A percentile compares a stretch with the other conserved stretches of the same genome.
phyloP scores from a whole-genome alignment of 2,113 vertebrate genomes.

The Poeciliopsis retropinna region DNA sequence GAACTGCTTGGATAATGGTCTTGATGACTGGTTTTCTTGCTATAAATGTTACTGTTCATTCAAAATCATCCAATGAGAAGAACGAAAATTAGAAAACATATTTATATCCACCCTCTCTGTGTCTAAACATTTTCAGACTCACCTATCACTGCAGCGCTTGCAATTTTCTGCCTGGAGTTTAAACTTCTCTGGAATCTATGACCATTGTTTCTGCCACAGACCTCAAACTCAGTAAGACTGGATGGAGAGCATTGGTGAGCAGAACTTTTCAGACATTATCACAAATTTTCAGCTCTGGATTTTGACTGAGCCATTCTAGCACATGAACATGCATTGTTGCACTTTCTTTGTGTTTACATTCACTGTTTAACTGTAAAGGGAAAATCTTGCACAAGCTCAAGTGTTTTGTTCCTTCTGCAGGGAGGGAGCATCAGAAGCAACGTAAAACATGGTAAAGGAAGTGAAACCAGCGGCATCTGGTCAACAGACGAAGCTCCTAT shows the following conservation, averaged over 20 bases:
- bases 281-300: not conserved
- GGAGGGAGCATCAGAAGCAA: too few species aligned
- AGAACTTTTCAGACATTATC: not conserved
- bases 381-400: not conserved
- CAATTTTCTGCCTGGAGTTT: not conserved
- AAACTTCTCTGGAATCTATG: not conserved
- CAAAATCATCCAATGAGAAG: too few species aligned
- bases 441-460: not conserved
- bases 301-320: not conserved
- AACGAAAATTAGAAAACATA: not conserved
- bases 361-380: not conserved
- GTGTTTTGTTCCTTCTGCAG: not conserved
- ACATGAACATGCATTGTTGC: not conserved
- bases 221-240: not conserved
- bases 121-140: not conserved
- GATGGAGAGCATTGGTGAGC: not conserved
- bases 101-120: not conserved
- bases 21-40: too few species aligned
- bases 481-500: too few species aligned
- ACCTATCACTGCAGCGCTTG: not conserved
- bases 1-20: not conserved
- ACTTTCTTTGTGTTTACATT: not conserved
- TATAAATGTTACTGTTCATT: too few species aligned
- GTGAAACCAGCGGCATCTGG: not conserved
- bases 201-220: not conserved